These are phyloP conservation scores for Drosophila bocki DNA, from an alignment of 1,140 invertebrate genomes.

Conservation along the genomic window DNA sequence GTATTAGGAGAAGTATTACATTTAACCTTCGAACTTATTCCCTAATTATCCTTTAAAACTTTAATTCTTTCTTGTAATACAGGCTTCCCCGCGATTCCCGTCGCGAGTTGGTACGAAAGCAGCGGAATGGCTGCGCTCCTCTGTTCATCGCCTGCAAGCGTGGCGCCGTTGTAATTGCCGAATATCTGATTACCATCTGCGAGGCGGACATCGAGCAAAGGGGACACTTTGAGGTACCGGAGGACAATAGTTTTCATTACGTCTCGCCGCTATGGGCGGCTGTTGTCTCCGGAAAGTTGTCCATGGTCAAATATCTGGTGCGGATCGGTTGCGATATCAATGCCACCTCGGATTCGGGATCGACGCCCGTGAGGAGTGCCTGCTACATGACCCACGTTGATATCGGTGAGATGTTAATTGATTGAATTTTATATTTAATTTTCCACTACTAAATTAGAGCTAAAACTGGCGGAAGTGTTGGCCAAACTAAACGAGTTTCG, in stretches of 20 bases:
- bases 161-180: constrained; percentile 94
- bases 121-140: constrained; percentile 91
- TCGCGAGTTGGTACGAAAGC: constrained; percentile 75
- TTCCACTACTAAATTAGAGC: background rate
- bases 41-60: background rate
- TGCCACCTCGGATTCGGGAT: constrained; percentile 94
- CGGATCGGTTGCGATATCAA: constrained; percentile 93
- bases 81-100: constrained; percentile 72
- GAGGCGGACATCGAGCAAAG: constrained; percentile 93
- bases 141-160: constrained; percentile 94
- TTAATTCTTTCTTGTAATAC: background rate
- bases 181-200: constrained; percentile 94
- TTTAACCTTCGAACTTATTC: background rate
- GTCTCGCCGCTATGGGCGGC: constrained; percentile 97
- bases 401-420: constrained; percentile 85
- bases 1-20: background rate
- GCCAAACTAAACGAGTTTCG: background rate
- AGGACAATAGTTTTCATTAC: constrained; percentile 91
- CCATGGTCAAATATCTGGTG: constrained; percentile 92
- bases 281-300: constrained; percentile 93
- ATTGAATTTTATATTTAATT: background rate
- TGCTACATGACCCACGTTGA: constrained; percentile 97
- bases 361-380: constrained; percentile 93
- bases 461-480: background rate
- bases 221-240: constrained; percentile 91